phyloP scores from a whole-genome alignment of 2,888 invertebrate genomes.

The Invenusta paracnida region DNA sequence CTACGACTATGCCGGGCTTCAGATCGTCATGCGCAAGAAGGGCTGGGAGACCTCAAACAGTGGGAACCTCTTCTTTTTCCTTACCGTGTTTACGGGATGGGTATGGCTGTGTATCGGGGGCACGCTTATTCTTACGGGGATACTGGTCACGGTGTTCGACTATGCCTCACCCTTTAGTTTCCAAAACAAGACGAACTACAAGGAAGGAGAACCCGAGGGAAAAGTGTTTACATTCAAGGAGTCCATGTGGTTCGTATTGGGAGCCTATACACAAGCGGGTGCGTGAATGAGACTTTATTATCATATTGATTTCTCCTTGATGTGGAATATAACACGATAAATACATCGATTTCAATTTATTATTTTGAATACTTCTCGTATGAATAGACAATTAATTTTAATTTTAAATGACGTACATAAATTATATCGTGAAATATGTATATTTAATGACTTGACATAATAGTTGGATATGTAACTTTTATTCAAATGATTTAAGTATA shows the following conservation, averaged over 20 bases:
- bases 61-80: background rate
- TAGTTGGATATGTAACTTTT: too few relatives aligned
- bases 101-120: conserved; percentile 81
- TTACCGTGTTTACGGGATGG: conserved; percentile 62
- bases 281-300: background rate
- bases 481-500: too few relatives aligned
- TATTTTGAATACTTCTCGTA: too few relatives aligned
- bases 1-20: conserved; percentile 83
- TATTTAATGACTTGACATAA: too few relatives aligned
- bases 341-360: too few relatives aligned
- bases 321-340: too few relatives aligned
- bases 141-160: conserved; percentile 63
- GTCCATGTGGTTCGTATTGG: conserved; percentile 86
- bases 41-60: too few relatives aligned
- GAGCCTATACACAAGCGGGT: conserved; percentile 74
- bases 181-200: conserved; percentile 68
- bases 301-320: too few relatives aligned
- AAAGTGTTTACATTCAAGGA: conserved; percentile 82
- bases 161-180: conserved; percentile 67
- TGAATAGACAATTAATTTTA: too few relatives aligned
- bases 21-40: conserved; percentile 76
- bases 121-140: conserved; percentile 72
- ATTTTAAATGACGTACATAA: too few relatives aligned
- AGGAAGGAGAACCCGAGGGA: conserved; percentile 72
- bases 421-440: too few relatives aligned